Evolutionary conservation across 2,888 invertebrate species (phyloP).

Genomic region (Melikaiella ostensackeni): DNA sequence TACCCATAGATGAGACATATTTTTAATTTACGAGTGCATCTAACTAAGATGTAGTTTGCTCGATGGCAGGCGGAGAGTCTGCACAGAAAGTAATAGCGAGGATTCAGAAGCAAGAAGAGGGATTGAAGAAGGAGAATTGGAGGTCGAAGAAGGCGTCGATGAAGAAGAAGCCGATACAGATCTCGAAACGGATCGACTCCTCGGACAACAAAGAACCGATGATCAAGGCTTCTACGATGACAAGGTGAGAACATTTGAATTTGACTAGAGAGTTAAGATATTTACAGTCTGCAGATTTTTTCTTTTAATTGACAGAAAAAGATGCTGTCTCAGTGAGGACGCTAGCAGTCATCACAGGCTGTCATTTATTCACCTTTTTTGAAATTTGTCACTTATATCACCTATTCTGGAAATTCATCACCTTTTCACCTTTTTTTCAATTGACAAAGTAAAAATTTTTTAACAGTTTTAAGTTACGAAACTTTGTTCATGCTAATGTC

Average conservation of each 20-base stretch:
- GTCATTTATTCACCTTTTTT: too few species aligned
- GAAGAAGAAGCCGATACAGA: constrained; percentile 96
- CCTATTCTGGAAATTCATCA: too few species aligned
- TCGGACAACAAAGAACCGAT: constrained; percentile 96
- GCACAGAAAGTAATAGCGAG: constrained; percentile 74
- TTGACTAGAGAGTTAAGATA: neutral
- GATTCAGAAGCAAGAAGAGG: constrained; percentile 71
- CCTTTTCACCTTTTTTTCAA: too few species aligned
- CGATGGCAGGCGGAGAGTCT: constrained; percentile 75
- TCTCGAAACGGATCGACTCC: constrained; percentile 96
- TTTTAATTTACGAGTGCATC: constrained; percentile 65
- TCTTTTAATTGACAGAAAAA: neutral
- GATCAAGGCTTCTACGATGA: constrained; percentile 95
- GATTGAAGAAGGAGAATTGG: constrained; percentile 73
- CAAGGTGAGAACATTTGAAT: constrained; percentile 80
- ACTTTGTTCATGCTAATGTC: too few species aligned
- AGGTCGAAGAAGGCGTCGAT: constrained; percentile 72
- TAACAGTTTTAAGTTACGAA: too few species aligned
- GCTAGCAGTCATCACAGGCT: too few species aligned
- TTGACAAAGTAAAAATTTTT: too few species aligned
- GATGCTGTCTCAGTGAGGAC: too few species aligned
- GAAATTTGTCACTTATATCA: too few species aligned
- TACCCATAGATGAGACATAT: constrained; percentile 46
- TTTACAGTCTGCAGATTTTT: neutral
- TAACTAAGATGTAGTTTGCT: constrained; percentile 76